phyloP scores from a whole-genome alignment of 2,113 vertebrate genomes.

The Amphiprion percula region DNA sequence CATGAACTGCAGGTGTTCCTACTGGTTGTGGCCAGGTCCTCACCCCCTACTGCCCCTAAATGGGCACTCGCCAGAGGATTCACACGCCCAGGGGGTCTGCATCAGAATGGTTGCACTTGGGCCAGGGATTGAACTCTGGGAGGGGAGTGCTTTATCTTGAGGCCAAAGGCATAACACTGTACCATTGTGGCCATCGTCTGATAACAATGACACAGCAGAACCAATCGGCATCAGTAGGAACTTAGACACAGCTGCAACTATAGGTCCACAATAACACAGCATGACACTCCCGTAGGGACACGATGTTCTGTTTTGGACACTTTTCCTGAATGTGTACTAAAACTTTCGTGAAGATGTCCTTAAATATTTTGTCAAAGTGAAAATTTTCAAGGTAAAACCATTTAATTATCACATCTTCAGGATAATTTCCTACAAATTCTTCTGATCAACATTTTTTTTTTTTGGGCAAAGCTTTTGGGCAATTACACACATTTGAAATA shows the following conservation, averaged over 20 bases:
- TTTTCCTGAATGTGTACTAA: conserved; percentile 14
- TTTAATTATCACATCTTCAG: too few species aligned
- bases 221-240: conserved; percentile 64
- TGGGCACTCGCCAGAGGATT: conserved; percentile 70
- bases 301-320: conserved; percentile 35
- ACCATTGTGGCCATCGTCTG: conserved; percentile 62
- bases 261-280: conserved; percentile 77
- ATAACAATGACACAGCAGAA: conserved; percentile 83
- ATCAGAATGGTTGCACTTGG: conserved; percentile 63
- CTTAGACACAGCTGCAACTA: conserved; percentile 71
- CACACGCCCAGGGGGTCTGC: conserved; percentile 70
- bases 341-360: neutral
- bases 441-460: too few species aligned
- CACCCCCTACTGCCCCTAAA: conserved; percentile 59
- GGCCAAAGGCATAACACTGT: conserved; percentile 66
- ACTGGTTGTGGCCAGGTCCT: conserved; percentile 60
- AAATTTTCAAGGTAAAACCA: too few species aligned
- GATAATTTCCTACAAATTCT: too few species aligned
- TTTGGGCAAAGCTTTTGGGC: too few species aligned
- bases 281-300: conserved; percentile 55
- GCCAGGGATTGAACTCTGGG: conserved; percentile 53
- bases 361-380: neutral
- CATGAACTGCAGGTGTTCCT: conserved; percentile 73
- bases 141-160: conserved; percentile 56
- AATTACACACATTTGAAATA: too few species aligned